Base-by-base conservation (phyloP, 2,888 invertebrate genomes). In the Therioaphis trifolii region DNA sequence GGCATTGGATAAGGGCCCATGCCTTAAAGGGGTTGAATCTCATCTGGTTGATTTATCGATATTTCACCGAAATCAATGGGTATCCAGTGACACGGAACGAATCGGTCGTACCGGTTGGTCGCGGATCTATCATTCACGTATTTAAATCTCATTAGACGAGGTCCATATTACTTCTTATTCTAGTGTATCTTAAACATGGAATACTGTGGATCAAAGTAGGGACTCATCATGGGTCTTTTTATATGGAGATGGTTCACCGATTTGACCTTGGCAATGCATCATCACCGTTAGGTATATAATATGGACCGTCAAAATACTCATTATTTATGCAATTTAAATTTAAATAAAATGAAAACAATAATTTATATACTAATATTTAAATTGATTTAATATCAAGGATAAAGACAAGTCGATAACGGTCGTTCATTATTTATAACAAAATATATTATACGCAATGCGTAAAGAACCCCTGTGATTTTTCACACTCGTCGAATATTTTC, bases 121-220 rank as follows among this genome's bases (percentile, higher is more conserved):
- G 58, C 9, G 46, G 27, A 71, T n/a, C 21, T 15, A 61, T 18
- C 52, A 7, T 58, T 7, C n/a, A 29, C 29, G 21, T 61, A 82
- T 82, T 82, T 40, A 82, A 82, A 82, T 82, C 82, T 82, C 82
- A 82, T 82, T 82, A 82, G 82, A 74, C 72, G 49, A 77, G 77
- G 49, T 66, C 29, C 35, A 14, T 35, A 27, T 49, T 21, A n/a
- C 46, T 35, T 77, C 66, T 66, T n/a, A n/a, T n/a, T 63, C 35
- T 18, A 5, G 35, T n/a, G 35, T 46, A 15, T 77, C 66, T 77
- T 66, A 35, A 49, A 66, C 43, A 18, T 46, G 29, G 66, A 21
- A 66, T 46, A 49, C 11, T 12, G 21, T 63, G 46, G 43, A 29
- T 49, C 29, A 49, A 61, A 49, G n/a, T n/a, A n/a, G 63, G 35